phyloP scores from a whole-genome alignment of 2,797 vertebrate species.

The Galaxias olidus region DNA sequence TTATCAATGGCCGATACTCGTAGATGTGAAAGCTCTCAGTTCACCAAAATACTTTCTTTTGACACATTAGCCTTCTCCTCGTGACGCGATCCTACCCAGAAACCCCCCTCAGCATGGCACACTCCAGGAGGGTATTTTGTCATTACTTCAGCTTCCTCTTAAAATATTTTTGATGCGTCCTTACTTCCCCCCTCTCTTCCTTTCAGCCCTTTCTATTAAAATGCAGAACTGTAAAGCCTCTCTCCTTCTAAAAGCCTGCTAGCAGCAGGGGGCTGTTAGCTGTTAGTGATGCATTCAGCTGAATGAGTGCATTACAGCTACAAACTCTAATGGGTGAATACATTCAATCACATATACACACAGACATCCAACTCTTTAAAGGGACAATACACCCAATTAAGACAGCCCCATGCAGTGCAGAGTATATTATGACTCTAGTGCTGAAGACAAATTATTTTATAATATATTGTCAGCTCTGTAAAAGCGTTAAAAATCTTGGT shows the following conservation, averaged over 20 bases:
- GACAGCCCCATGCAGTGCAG: constrained; percentile 48
- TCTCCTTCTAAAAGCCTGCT: constrained; percentile 73
- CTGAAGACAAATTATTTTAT: constrained; percentile 22
- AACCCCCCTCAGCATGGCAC: constrained; percentile 57
- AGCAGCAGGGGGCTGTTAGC: constrained; percentile 75
- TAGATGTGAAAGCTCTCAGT: constrained; percentile 63
- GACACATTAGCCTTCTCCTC: constrained; percentile 65
- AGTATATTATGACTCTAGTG: constrained; percentile 48
- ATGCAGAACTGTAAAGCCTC: constrained; percentile 75
- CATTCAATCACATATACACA: constrained; percentile 69
- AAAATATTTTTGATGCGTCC: constrained; percentile 79
- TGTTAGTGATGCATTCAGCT: constrained; percentile 76
- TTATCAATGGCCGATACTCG: constrained; percentile 63
- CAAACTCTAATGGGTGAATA: constrained; percentile 76
- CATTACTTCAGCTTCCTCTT: constrained; percentile 72
- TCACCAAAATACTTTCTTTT: constrained; percentile 67
- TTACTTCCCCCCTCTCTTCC: constrained; percentile 60
- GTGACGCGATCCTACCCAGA: constrained; percentile 60
- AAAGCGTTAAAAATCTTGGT: constrained; percentile 26
- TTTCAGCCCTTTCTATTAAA: constrained; percentile 77
- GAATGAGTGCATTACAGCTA: constrained; percentile 75
- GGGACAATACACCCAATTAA: constrained; percentile 61
- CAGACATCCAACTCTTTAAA: constrained; percentile 63
- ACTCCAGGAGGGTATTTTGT: constrained; percentile 74
- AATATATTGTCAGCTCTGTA: constrained; percentile 44